Base-by-base conservation (phyloP, 2,888 invertebrate species). In the Drosophila gaucha region DNA sequence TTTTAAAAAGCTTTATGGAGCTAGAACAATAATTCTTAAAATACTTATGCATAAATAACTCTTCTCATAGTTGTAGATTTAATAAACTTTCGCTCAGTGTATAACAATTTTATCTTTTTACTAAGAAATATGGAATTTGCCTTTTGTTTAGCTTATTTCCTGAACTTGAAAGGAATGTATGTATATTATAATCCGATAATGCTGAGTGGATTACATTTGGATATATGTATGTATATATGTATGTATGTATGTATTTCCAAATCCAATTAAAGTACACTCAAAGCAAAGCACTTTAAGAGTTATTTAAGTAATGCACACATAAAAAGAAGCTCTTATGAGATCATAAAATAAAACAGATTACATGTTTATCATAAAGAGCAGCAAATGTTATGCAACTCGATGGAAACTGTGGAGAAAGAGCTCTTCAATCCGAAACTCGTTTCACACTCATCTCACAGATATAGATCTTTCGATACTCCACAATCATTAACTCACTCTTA, bases 321-420 rank as follows among this genome's bases (percentile, higher is more conserved):
- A 28, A 59, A 67, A 55, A 33, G 35, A 65, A 65, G 12, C 24
- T 12, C 14, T 39, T 33, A 26, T 30, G 43, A 9, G 9, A 24
- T 49, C 24, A 41, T 39, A 28, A 9, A 49, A 47, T 30, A 6
- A 26, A 30, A 54, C n/a, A 1, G 31, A 31, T 54, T 54, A 28
- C 12, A 54, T 35, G 18, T 68, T 6, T 10, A 38, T 20, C 10
- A 30, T 3, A n/a, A 52, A 52, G 18, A 33, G 8, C 36, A 12
- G 18, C 41, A 20, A 46, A n/a, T 5, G 26, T 59, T 41, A 52
- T 47, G 39, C 14, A 43, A 26, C 3, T n/a, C 50, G 3, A 4
- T n/a, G n/a, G n/a, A n/a, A n/a, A n/a, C n/a, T n/a, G n/a, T n/a
- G n/a, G n/a, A 20, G 20, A 4, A n/a, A 36, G 12, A 12, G 8